These are phyloP conservation scores for Sesamia inferens DNA, from an alignment of 2,888 invertebrate species.

Conservation along the genomic window DNA sequence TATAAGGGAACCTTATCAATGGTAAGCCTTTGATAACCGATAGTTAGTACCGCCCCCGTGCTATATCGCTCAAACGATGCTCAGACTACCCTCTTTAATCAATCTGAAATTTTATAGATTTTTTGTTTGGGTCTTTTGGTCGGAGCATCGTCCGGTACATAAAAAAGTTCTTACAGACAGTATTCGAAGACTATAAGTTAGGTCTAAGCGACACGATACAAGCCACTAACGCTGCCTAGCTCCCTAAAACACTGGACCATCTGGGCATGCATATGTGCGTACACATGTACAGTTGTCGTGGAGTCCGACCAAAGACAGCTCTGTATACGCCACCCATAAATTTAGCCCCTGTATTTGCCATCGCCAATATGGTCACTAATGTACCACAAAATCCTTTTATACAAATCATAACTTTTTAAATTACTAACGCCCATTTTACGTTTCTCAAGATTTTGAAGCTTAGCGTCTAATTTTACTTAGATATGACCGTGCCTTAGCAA, in stretches of 20 bases:
- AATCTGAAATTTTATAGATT: no score
- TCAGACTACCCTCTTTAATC: no score
- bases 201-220: constrained; percentile 68
- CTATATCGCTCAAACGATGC: constrained; percentile 63
- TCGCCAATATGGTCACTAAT: no score
- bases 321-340: constrained; percentile 27
- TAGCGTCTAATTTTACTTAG: background rate
- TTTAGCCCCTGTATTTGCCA: background rate
- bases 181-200: constrained; percentile 69
- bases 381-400: no score
- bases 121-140: background rate
- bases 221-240: constrained; percentile 66
- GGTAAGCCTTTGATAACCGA: constrained; percentile 38
- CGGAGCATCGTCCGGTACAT: constrained; percentile 75
- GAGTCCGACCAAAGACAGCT: constrained; percentile 35
- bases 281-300: constrained; percentile 57
- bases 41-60: constrained; percentile 66
- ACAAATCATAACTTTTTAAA: background rate
- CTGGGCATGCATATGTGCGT: constrained; percentile 82
- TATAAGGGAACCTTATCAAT: constrained; percentile 29
- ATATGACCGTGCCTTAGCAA: background rate
- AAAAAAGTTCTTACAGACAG: constrained; percentile 67
- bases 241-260: constrained; percentile 64
- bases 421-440: background rate
- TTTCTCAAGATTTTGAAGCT: background rate